A percentile compares a stretch with the other conserved stretches of the same genome.
Conservation (phyloP, 2,888 invertebrate genomes). For the Heliconius erato region DNA sequence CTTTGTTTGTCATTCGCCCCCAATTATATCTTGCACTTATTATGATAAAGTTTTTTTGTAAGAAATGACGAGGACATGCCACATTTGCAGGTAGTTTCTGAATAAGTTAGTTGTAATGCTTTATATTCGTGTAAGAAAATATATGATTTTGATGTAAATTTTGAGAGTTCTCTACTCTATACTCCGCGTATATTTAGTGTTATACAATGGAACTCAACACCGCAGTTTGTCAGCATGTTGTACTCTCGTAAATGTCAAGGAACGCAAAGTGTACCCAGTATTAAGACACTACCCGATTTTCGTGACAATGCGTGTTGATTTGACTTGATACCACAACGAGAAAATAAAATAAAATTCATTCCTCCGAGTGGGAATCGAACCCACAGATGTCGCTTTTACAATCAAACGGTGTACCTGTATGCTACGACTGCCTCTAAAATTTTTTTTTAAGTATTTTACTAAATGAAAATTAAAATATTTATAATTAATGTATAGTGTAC, state of each 20-base stretch:
- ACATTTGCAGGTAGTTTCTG: constrained; percentile 43
- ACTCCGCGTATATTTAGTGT: no score
- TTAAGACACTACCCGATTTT: no score
- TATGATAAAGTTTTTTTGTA: constrained; percentile 47
- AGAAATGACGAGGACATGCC: constrained; percentile 44
- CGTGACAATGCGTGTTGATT: not conserved
- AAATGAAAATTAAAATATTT: not conserved
- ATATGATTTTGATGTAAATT: not conserved
- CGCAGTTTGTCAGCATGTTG: no score
- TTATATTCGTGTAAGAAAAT: not conserved
- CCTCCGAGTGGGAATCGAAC: not conserved
- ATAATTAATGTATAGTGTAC: not conserved
- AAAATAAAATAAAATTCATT: not conserved
- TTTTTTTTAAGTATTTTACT: not conserved
- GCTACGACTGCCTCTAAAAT: no score
- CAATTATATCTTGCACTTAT: constrained; percentile 58
- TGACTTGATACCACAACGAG: not conserved
- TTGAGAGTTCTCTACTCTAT: not conserved
- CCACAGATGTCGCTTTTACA: not conserved
- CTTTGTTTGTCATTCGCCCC: constrained; percentile 54
- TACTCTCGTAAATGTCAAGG: no score
- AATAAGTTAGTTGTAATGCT: not conserved
- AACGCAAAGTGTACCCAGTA: no score
- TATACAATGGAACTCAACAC: no score
- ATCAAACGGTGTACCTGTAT: not conserved